phyloP scores from a whole-genome alignment of 2,888 invertebrate species.

The Elysia crispata region DNA sequence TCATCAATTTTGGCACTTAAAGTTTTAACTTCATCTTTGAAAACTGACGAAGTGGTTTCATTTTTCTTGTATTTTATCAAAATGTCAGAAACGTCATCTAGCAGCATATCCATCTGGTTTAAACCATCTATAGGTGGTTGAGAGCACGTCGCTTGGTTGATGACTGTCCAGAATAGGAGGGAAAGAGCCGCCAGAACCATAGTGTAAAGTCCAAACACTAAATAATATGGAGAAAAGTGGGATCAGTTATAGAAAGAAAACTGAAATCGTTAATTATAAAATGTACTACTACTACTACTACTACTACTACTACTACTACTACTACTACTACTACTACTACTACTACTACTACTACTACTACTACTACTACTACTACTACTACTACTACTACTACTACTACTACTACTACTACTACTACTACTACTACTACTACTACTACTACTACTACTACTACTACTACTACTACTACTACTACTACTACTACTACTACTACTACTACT shows the following conservation, averaged over 20 bases:
- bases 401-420: constrained; percentile 10
- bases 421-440: neutral
- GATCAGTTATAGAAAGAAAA: constrained; percentile 11
- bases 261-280: neutral
- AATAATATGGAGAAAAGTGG: constrained; percentile 2
- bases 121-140: too few relatives aligned
- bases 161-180: too few relatives aligned
- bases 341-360: constrained; percentile 20
- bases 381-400: constrained; percentile 10
- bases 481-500: neutral
- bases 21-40: too few relatives aligned
- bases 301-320: constrained; percentile 26
- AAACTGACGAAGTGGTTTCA: too few relatives aligned
- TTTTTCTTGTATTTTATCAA: too few relatives aligned
- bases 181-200: too few relatives aligned
- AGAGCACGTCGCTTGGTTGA: too few relatives aligned
- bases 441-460: neutral
- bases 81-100: too few relatives aligned
- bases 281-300: constrained; percentile 24
- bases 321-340: constrained; percentile 26
- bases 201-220: neutral
- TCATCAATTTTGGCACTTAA: too few relatives aligned
- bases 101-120: too few relatives aligned
- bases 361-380: constrained; percentile 10
- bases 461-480: neutral